Percentiles rank a stretch among this genome's conserved stretches.
These are phyloP conservation scores for Vanessa cardui DNA, from an alignment of 2,888 invertebrate species.

Conservation along the genomic window DNA sequence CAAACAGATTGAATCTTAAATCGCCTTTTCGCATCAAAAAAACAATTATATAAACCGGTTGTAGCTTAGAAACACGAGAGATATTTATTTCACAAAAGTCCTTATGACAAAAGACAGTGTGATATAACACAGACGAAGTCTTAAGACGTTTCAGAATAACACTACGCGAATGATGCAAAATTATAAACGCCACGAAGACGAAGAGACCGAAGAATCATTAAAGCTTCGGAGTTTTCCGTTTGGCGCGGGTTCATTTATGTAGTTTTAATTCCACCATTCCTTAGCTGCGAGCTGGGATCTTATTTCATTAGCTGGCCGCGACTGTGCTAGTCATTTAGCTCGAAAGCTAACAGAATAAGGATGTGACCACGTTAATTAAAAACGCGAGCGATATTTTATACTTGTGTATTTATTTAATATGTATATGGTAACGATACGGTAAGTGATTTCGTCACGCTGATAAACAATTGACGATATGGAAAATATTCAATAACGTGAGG, in stretches of 20 bases:
- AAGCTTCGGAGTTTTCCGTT: constrained; percentile 63
- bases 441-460: too few relatives aligned
- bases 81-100: too few relatives aligned
- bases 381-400: constrained; percentile 9
- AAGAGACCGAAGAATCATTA: constrained; percentile 48
- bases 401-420: neutral
- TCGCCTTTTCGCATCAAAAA: too few relatives aligned
- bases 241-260: constrained; percentile 75
- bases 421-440: too few relatives aligned
- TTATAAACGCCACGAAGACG: constrained; percentile 37
- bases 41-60: too few relatives aligned
- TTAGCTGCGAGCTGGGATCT: constrained; percentile 75
- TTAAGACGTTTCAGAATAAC: neutral
- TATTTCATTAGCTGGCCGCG: constrained; percentile 80
- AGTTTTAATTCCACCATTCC: constrained; percentile 82
- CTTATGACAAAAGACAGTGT: too few relatives aligned
- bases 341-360: constrained; percentile 58
- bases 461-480: too few relatives aligned
- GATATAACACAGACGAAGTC: neutral
- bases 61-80: too few relatives aligned
- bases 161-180: constrained; percentile 16
- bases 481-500: too few relatives aligned
- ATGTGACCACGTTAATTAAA: constrained; percentile 32
- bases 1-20: too few relatives aligned
- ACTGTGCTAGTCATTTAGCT: constrained; percentile 74